A percentile compares a stretch with the other conserved stretches of the same genome.
These are phyloP conservation scores for Holacanthus passer DNA, from an alignment of 2,113 vertebrate species.

Conservation along the genomic window DNA sequence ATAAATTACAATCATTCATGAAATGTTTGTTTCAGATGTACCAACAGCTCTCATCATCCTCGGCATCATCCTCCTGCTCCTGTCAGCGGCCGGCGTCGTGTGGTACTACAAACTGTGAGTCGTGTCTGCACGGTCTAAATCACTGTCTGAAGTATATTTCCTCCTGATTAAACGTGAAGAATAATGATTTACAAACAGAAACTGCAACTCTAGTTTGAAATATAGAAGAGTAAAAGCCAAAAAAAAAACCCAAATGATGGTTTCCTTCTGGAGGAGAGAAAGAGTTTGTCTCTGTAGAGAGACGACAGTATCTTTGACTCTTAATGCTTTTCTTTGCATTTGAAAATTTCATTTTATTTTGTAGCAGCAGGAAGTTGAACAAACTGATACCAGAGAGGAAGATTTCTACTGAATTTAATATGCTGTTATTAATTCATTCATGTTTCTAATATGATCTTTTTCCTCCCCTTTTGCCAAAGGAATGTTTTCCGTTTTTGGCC, in stretches of 20 bases:
- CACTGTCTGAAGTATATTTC: background rate
- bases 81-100: slow-evolving; percentile 44
- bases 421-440: background rate
- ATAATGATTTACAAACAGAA: background rate
- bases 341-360: background rate
- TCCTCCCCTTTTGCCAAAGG: slow-evolving; percentile 30
- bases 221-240: background rate
- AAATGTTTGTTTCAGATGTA: slow-evolving; percentile 43
- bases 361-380: background rate
- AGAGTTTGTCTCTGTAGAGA: too few species aligned
- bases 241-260: too few species aligned
- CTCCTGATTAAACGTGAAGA: background rate
- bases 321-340: background rate
- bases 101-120: slow-evolving; percentile 77
- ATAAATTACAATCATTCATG: too few species aligned
- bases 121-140: background rate
- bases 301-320: too few species aligned
- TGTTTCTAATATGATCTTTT: background rate
- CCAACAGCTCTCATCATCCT: slow-evolving; percentile 51
- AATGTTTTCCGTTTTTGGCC: slow-evolving; percentile 19
- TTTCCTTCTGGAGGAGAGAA: background rate
- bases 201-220: background rate
- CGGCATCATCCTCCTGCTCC: slow-evolving; percentile 43
- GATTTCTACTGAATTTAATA: too few species aligned
- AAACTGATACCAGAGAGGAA: background rate